Base-by-base conservation (phyloP, 2,888 invertebrate genomes). In the Isoperla grammatica region DNA sequence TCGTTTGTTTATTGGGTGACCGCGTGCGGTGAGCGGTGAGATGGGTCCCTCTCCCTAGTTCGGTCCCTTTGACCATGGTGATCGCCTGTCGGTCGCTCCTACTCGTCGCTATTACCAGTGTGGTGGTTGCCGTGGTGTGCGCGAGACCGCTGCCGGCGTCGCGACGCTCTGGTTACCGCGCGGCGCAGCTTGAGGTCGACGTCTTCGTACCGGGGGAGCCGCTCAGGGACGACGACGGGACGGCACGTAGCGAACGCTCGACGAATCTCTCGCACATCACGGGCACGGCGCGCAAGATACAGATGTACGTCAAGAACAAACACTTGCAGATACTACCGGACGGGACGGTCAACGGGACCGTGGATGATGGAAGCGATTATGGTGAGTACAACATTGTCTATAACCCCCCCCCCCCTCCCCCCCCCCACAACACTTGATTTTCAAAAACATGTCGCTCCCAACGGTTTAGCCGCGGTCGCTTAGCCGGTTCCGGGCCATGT, bases 301-400 rank as follows among this genome's bases (percentile, higher is more conserved):
- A 87, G 78, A 82, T 91, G 82, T 88, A 85, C 79, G 85, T 91
- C 76, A 89, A 87, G 79, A 87, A 90, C 79, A 83, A 86, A 69
- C 86, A 87, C 74, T 81, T 91, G 67, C 90, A 90, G 78, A 80
- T 91, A 70, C 78, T 88, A 77, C 87, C 88, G 68, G 89, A 90
- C 78, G 90, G 90, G 75, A 86, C 86, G 69, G 88, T 91, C 76
- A 89, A 88, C 79, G 90, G 90, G 69, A 89, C 89, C 73, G 82
- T 81, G 72, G 85, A 89, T 75, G 86, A 85, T 78, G 81, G 81
- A 74, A 88, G 88, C 78, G 85, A 86, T 78, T 88, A 87, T 83
- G 88, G 90, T 90, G 74, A 90, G 90, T 90, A 68, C 57, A 50
- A 46, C 49, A n/a, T 5, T 53, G n/a, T 20, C 17, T n/a, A 6